These are phyloP conservation scores for Eupsilia transversa DNA, from an alignment of 2,888 invertebrate species.

Conservation along the genomic window DNA sequence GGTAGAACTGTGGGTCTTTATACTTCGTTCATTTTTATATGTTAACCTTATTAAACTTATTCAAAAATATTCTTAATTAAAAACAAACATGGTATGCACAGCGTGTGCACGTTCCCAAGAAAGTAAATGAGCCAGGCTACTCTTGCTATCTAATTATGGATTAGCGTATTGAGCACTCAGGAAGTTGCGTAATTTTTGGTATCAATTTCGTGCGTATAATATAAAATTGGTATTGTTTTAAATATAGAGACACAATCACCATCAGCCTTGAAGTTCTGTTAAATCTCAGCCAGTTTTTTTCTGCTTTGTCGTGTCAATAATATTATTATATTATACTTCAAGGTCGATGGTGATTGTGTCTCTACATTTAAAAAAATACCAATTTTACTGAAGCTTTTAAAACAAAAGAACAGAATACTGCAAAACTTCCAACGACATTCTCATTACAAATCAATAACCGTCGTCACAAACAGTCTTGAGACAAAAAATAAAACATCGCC, in stretches of 20 bases:
- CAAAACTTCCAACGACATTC: background rate
- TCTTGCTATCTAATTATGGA: background rate
- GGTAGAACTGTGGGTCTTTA: background rate
- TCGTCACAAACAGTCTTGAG: constrained; percentile 6
- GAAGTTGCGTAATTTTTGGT: background rate
- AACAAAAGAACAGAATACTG: background rate
- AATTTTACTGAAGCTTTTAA: background rate
- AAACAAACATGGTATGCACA: background rate
- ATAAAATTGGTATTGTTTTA: too few relatives aligned
- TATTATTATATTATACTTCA: too few relatives aligned
- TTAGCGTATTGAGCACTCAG: background rate
- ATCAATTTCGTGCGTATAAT: background rate
- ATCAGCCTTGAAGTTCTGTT: too few relatives aligned
- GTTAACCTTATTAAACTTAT: background rate
- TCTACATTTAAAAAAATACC: too few relatives aligned
- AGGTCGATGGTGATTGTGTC: background rate
- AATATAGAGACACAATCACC: too few relatives aligned
- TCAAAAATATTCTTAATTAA: background rate
- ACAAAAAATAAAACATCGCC: constrained; percentile 50
- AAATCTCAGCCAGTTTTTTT: too few relatives aligned
- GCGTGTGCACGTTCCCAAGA: background rate
- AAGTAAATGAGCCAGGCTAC: background rate
- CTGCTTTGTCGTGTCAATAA: too few relatives aligned
- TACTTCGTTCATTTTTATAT: background rate
- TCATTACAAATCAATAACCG: constrained; percentile 34